Evolutionary conservation across 2,797 vertebrate species (phyloP).

Genomic region (Manis pentadactyla): DNA sequence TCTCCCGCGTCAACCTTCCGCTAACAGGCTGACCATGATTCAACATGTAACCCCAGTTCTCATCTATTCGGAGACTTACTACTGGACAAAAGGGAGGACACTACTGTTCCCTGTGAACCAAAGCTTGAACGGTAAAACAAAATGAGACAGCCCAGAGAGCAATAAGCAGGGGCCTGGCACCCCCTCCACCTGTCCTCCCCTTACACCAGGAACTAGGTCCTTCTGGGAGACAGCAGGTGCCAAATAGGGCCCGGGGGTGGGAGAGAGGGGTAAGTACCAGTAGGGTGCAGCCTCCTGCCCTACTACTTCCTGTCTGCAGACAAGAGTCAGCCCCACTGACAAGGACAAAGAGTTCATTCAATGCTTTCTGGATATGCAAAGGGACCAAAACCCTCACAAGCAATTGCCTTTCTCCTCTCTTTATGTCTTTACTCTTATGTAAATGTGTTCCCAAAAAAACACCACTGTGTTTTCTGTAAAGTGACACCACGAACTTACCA

Average conservation of each 20-base stretch:
- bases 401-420: constrained; percentile 79
- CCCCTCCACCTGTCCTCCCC: background rate
- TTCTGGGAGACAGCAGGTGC: background rate
- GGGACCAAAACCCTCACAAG: constrained; percentile 66
- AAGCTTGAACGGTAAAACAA: background rate
- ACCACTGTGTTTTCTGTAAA: constrained; percentile 78
- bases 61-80: rapidly evolving
- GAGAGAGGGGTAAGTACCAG: background rate
- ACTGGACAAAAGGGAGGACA: background rate
- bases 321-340: background rate
- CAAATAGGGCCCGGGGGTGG: background rate
- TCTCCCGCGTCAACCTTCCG: background rate
- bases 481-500: constrained; percentile 75
- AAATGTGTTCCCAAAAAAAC: constrained; percentile 77
- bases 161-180: too few species aligned
- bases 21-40: rapidly evolving
- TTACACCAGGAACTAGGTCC: background rate
- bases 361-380: background rate
- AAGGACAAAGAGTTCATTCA: background rate
- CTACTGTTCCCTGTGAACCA: background rate
- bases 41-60: background rate
- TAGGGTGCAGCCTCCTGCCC: rapidly evolving
- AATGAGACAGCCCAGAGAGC: background rate
- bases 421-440: constrained; percentile 77
- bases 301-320: background rate